Evolutionary conservation across 2,113 vertebrate genomes (phyloP).

Genomic region (Illadopsis cleaveri): DNA sequence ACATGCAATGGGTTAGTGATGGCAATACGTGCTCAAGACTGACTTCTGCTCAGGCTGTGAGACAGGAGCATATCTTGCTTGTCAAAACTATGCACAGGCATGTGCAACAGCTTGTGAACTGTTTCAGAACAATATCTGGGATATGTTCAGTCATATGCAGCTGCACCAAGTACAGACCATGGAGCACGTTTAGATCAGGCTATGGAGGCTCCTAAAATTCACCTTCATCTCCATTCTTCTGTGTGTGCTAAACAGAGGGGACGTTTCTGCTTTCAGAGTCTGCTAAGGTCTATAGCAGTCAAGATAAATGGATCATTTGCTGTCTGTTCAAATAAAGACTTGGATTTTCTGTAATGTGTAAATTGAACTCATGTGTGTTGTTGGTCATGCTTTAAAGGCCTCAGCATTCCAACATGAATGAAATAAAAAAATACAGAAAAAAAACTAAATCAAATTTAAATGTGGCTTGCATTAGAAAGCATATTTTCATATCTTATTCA

Average conservation of each 20-base stretch:
- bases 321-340: not conserved
- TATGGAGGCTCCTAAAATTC: not conserved
- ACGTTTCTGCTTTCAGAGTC: not conserved
- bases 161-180: not conserved
- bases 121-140: not conserved
- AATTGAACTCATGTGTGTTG: not conserved
- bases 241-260: not conserved
- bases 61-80: not conserved
- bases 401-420: not conserved
- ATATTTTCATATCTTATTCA: not conserved
- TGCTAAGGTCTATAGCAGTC: not conserved
- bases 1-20: not conserved
- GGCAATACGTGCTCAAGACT: not conserved
- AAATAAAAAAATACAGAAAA: constrained; percentile 16
- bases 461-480: constrained; percentile 48
- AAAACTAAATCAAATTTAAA: constrained; percentile 19
- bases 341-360: not conserved
- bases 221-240: not conserved
- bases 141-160: not conserved
- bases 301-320: not conserved
- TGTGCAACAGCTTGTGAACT: not conserved
- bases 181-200: not conserved
- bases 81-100: not conserved
- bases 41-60: not conserved
- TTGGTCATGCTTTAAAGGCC: not conserved